These are phyloP conservation scores for Plectropomus leopardus DNA, from an alignment of 2,113 vertebrate species.

Conservation along the genomic window DNA sequence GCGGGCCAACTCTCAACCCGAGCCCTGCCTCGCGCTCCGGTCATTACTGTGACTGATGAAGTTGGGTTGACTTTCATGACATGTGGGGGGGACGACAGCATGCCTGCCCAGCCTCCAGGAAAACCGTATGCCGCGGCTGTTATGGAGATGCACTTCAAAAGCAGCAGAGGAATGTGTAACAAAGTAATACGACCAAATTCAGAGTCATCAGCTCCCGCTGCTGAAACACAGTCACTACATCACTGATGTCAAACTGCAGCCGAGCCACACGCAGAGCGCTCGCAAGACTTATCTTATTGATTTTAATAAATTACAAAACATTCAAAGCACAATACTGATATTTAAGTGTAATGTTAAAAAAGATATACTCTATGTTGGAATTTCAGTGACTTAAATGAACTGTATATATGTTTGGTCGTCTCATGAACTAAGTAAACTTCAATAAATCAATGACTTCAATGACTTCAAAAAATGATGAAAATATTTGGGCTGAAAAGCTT, in stretches of 20 bases:
- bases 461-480: no score
- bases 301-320: not conserved
- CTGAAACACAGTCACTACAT: not conserved
- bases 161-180: slow-evolving; percentile 54
- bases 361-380: not conserved
- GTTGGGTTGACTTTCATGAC: slow-evolving; percentile 47
- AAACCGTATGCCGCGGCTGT: slow-evolving; percentile 40
- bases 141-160: slow-evolving; percentile 68
- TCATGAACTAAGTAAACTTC: no score
- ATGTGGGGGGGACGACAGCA: not conserved
- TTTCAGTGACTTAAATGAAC: no score
- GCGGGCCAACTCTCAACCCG: slow-evolving; percentile 32
- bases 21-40: slow-evolving; percentile 15
- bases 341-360: not conserved
- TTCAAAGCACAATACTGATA: not conserved
- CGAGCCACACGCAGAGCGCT: not conserved
- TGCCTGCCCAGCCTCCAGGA: slow-evolving; percentile 35
- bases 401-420: not conserved
- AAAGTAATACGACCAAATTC: slow-evolving; percentile 42
- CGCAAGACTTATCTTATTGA: no score
- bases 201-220: slow-evolving; percentile 26
- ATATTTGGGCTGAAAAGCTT: no score
- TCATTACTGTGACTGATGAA: slow-evolving; percentile 44
- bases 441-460: no score
- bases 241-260: slow-evolving; percentile 27